A percentile compares a stretch with the other conserved stretches of the same genome.
Conservation (phyloP, 2,113 vertebrate species). For the Hemichromis elongatus region DNA sequence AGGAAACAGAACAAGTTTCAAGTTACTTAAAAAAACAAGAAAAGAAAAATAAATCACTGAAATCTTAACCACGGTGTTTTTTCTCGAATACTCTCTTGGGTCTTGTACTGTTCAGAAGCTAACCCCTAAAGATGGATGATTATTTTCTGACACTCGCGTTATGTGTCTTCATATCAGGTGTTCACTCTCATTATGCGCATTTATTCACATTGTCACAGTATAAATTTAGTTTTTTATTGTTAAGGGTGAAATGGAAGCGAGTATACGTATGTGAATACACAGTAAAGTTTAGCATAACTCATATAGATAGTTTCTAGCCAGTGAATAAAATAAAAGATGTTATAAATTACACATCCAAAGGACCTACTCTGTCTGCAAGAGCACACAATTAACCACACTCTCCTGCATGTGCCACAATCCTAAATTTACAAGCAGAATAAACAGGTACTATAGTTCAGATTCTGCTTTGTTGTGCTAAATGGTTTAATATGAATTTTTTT, state of each 20-base stretch:
- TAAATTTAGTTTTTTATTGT: conserved; percentile 26
- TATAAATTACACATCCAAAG: conserved; percentile 31
- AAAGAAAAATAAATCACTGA: conserved; percentile 9
- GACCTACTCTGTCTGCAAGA: background rate
- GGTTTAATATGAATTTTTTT: background rate
- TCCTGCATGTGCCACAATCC: background rate
- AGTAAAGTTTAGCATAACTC: background rate
- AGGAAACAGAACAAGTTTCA: background rate
- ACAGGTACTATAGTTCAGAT: background rate
- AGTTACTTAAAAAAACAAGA: background rate
- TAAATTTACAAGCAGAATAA: background rate
- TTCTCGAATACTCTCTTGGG: background rate
- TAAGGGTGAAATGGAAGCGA: background rate
- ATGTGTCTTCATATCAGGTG: background rate
- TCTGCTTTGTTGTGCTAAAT: background rate
- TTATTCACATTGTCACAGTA: conserved; percentile 7
- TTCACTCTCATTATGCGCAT: background rate
- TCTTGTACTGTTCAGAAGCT: background rate
- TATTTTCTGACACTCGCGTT: conserved; percentile 47
- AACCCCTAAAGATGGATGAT: conserved; percentile 18
- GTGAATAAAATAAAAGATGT: conserved; percentile 7
- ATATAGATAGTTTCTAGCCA: background rate
- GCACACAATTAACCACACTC: background rate
- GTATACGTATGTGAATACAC: background rate
- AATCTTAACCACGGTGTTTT: conserved; percentile 9